These are phyloP conservation scores for Anomalospiza imberbis DNA, from an alignment of 2,797 vertebrate species.

Conservation along the genomic window DNA sequence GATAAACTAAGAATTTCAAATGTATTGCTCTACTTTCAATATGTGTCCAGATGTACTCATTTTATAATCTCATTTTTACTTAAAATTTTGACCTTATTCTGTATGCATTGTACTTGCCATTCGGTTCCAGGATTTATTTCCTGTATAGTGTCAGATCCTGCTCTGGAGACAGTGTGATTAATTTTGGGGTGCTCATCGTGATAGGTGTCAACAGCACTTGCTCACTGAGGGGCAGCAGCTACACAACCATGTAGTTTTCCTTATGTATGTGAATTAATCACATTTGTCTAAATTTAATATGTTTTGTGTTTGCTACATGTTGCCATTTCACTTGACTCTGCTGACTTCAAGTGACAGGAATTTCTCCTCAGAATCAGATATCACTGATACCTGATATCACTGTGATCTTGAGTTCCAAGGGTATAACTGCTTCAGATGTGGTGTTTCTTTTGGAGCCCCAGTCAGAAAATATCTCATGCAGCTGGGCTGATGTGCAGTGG, in stretches of 20 bases:
- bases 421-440: not conserved
- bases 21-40: not conserved
- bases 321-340: not conserved
- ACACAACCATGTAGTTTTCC: not conserved
- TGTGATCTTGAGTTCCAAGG: not conserved
- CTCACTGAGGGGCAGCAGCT: not conserved
- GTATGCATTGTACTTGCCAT: not conserved
- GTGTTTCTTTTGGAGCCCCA: not conserved
- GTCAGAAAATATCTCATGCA: not conserved
- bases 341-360: not conserved
- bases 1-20: not conserved
- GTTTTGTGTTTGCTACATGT: not conserved
- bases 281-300: not conserved
- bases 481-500: not conserved
- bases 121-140: not conserved
- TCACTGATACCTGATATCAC: not conserved
- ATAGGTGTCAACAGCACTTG: not conserved
- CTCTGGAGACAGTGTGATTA: not conserved
- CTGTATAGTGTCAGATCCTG: not conserved
- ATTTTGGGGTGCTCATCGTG: not conserved
- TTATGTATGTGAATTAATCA: not conserved
- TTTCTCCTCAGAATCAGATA: not conserved
- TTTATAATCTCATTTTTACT: not conserved
- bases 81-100: not conserved
- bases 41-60: not conserved